A percentile compares a stretch with the other conserved stretches of the same genome.
Evolutionary conservation across 2,113 vertebrate species (phyloP).

Genomic region (Peromyscus leucopus): DNA sequence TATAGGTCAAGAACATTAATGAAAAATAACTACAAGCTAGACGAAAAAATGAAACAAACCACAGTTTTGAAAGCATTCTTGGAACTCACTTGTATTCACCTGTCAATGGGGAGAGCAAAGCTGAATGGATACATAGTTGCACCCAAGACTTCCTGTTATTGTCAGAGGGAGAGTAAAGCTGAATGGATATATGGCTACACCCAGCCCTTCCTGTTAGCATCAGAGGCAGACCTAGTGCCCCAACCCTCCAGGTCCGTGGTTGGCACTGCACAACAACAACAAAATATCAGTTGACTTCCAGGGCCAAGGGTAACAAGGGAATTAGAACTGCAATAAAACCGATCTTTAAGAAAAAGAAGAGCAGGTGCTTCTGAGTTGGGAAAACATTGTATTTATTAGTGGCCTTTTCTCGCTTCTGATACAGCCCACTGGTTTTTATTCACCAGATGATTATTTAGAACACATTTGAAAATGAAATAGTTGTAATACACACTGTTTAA

Average conservation of each 20-base stretch:
- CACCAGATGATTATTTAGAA: slow-evolving; percentile 43
- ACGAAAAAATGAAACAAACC: slow-evolving; percentile 11
- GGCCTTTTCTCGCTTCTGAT: not conserved
- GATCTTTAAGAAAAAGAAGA: not conserved
- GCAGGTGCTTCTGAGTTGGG: not conserved
- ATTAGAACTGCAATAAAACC: not conserved
- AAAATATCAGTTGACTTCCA: not conserved
- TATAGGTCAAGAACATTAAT: slow-evolving; percentile 15
- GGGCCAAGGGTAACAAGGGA: not conserved
- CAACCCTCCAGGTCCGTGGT: not conserved
- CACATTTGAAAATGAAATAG: slow-evolving; percentile 21
- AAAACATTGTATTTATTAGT: slow-evolving; percentile 27
- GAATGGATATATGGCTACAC: not conserved
- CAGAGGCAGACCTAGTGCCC: not conserved
- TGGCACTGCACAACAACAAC: not conserved
- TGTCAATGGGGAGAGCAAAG: not conserved
- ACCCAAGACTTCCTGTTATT: not conserved
- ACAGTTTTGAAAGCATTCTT: not conserved
- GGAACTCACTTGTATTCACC: slow-evolving; percentile 1
- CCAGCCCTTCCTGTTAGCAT: not conserved
- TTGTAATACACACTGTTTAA: slow-evolving; percentile 30
- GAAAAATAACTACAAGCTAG: slow-evolving; percentile 16
- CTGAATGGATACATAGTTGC: not conserved
- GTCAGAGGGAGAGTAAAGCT: not conserved
- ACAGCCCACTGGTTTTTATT: not conserved